These are phyloP conservation scores for Melanogrammus aeglefinus DNA, from an alignment of 2,797 vertebrate species.

Conservation along the genomic window DNA sequence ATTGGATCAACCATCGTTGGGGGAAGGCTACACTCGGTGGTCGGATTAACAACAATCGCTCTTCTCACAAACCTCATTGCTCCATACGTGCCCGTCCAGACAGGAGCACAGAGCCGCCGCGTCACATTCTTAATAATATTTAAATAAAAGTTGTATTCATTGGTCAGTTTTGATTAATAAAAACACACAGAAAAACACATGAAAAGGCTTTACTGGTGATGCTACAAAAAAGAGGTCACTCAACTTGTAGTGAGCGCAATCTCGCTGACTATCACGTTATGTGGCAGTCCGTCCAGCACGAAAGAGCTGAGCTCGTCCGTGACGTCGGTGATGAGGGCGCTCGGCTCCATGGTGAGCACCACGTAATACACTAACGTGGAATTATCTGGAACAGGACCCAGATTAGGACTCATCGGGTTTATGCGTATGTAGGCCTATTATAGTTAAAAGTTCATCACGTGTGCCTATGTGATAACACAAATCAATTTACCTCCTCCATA, in stretches of 20 bases:
- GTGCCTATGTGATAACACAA: neutral
- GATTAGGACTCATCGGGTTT: neutral
- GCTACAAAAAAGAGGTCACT: neutral
- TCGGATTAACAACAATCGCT: neutral
- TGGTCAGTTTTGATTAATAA: neutral
- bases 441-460: neutral
- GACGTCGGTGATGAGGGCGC: fast-evolving
- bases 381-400: neutral
- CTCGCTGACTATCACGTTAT: fast-evolving
- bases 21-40: fast-evolving
- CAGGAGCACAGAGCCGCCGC: neutral
- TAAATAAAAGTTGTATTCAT: neutral
- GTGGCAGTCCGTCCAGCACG: fast-evolving
- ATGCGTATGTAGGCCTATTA: neutral
- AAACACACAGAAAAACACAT: neutral
- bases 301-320: fast-evolving
- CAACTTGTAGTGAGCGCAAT: slow-evolving; percentile 57
- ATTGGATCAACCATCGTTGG: fast-evolving
- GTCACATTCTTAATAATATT: slow-evolving; percentile 31
- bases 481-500: neutral
- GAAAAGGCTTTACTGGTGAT: slow-evolving; percentile 2
- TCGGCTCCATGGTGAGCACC: slow-evolving; percentile 47
- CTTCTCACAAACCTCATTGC: neutral
- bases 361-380: slow-evolving; percentile 54
- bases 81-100: neutral